A percentile compares a stretch with the other conserved stretches of the same genome.
Conservation (phyloP, 2,797 vertebrate species). For the Sarcophilus harrisii region DNA sequence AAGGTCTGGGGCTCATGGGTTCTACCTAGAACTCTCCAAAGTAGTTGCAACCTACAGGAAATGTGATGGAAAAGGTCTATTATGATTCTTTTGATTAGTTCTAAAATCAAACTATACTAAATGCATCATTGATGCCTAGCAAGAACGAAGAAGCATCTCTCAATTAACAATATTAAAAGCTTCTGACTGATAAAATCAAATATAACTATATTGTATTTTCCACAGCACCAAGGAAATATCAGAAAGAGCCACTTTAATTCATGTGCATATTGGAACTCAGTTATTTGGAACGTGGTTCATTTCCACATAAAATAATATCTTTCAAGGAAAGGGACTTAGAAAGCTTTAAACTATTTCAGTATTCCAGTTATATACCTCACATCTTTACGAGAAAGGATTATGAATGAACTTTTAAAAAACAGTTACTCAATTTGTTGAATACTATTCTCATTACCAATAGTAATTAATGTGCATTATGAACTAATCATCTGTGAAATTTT, state of each 20-base stretch:
- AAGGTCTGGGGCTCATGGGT: background rate
- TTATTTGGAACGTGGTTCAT: conserved; percentile 34
- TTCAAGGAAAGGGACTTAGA: conserved; percentile 21
- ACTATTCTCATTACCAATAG: conserved; percentile 51
- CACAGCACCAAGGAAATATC: conserved; percentile 16
- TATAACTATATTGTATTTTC: conserved; percentile 13
- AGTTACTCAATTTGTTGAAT: conserved; percentile 39
- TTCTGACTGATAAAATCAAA: conserved; percentile 42
- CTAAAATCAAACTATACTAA: background rate
- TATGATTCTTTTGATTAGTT: conserved; percentile 41
- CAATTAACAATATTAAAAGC: conserved; percentile 43
- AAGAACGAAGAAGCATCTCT: background rate
- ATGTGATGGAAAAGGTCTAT: background rate
- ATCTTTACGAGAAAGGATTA: conserved; percentile 32
- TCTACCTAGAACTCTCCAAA: background rate
- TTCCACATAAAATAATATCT: conserved; percentile 30
- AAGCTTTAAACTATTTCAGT: background rate
- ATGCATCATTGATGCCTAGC: background rate
- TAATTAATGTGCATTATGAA: conserved; percentile 61
- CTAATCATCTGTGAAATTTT: conserved; percentile 63
- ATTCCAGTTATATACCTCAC: background rate
- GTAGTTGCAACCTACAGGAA: background rate
- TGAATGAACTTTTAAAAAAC: conserved; percentile 6
- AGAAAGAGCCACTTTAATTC: conserved; percentile 37
- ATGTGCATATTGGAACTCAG: conserved; percentile 21